Evolutionary conservation across 1,140 invertebrate species (phyloP).

Genomic region (Lucilia cuprina): DNA sequence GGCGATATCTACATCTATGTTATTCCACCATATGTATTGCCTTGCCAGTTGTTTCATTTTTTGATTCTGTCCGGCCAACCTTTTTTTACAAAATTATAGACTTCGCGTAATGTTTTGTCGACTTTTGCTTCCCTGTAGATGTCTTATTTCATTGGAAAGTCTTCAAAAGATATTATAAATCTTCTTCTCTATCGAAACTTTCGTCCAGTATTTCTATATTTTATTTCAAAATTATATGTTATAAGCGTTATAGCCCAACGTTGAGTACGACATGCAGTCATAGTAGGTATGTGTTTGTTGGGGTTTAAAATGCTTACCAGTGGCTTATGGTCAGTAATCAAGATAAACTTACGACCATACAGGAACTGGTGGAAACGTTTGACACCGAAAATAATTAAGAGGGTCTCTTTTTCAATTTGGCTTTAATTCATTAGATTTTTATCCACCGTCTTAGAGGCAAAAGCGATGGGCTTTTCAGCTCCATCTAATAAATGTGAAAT

Average conservation of each 20-base stretch:
- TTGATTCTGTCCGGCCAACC: no score
- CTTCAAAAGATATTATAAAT: no score
- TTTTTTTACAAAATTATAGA: no score
- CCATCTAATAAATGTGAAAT: constrained; percentile 60
- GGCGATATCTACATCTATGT: constrained; percentile 60
- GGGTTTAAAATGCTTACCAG: constrained; percentile 54
- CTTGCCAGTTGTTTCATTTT: constrained; percentile 62
- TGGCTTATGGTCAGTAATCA: constrained; percentile 65
- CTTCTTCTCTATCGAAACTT: constrained; percentile 40
- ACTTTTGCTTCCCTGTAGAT: no score
- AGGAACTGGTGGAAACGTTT: constrained; percentile 66
- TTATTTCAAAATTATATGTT: constrained; percentile 42
- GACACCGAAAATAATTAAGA: constrained; percentile 64
- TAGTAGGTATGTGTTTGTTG: constrained; percentile 44
- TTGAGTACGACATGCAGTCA: constrained; percentile 49
- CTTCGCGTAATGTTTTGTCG: no score
- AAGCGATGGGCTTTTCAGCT: constrained; percentile 63
- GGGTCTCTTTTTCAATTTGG: constrained; percentile 66
- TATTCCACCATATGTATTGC: constrained; percentile 57
- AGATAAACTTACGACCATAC: constrained; percentile 61
- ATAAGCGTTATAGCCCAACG: constrained; percentile 47
- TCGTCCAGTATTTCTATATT: constrained; percentile 40
- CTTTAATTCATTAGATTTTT: constrained; percentile 64
- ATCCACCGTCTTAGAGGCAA: constrained; percentile 63
- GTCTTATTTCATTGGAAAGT: no score